Conservation (phyloP, 2,113 vertebrate species). For the Donacobius atricapilla region DNA sequence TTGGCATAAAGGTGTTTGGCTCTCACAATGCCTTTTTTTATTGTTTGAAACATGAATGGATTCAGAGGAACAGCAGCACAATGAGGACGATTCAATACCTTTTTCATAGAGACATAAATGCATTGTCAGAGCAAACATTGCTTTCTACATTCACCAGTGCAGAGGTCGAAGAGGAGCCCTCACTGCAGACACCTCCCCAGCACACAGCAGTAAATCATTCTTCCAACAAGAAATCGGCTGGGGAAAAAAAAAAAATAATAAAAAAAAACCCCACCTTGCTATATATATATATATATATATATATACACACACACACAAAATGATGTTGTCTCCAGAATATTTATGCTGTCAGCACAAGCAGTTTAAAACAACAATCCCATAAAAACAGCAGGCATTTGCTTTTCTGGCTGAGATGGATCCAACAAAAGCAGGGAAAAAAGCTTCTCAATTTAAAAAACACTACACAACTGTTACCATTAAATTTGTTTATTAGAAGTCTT, state of each 20-base stretch:
- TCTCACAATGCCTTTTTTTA: constrained; percentile 4
- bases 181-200: background rate
- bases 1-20: background rate
- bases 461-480: background rate
- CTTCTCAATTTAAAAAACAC: background rate
- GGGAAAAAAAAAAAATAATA: no score
- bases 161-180: background rate
- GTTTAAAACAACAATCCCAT: no score
- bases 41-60: constrained; percentile 1
- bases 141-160: background rate
- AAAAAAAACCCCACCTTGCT: no score
- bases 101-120: background rate
- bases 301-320: no score
- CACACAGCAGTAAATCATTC: background rate
- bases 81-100: background rate
- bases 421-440: background rate
- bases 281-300: no score
- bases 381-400: no score
- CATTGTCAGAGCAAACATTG: background rate
- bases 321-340: no score
- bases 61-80: constrained; percentile 5
- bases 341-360: no score
- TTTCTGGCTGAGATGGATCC: background rate
- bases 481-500: background rate
- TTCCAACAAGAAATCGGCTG: background rate